Conservation (phyloP, 2,113 vertebrate species). For the Colius striatus region DNA sequence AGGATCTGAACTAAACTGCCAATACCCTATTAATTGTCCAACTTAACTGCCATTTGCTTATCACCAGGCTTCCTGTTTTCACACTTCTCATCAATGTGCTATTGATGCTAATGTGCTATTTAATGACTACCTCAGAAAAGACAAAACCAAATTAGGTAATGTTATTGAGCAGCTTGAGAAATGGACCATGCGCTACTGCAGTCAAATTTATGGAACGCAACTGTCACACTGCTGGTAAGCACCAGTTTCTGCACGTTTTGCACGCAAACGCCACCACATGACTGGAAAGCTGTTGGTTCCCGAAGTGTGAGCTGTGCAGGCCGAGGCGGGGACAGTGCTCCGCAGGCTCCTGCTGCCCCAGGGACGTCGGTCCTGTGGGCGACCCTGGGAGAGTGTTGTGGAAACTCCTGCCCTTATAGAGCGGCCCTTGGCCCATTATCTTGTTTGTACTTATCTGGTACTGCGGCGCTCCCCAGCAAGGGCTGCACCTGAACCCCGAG, state of each 20-base stretch:
- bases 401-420: too few relatives aligned
- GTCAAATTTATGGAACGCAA: too few relatives aligned
- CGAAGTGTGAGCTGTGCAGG: too few relatives aligned
- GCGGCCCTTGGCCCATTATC: neutral
- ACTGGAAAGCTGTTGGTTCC: too few relatives aligned
- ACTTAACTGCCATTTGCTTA: too few relatives aligned
- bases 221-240: too few relatives aligned
- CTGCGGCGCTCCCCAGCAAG: neutral
- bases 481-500: neutral
- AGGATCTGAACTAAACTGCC: too few relatives aligned
- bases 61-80: neutral
- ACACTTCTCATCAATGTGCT: too few relatives aligned
- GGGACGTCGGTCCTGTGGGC: neutral
- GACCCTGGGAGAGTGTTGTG: rapidly evolving
- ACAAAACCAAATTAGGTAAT: neutral
- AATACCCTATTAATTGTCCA: neutral
- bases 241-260: neutral
- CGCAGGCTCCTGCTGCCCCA: too few relatives aligned
- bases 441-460: too few relatives aligned
- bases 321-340: too few relatives aligned
- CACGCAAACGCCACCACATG: neutral
- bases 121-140: neutral
- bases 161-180: neutral
- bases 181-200: rapidly evolving
- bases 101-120: neutral